Conservation (phyloP, 1,140 invertebrate species). For the Cydia splendana region DNA sequence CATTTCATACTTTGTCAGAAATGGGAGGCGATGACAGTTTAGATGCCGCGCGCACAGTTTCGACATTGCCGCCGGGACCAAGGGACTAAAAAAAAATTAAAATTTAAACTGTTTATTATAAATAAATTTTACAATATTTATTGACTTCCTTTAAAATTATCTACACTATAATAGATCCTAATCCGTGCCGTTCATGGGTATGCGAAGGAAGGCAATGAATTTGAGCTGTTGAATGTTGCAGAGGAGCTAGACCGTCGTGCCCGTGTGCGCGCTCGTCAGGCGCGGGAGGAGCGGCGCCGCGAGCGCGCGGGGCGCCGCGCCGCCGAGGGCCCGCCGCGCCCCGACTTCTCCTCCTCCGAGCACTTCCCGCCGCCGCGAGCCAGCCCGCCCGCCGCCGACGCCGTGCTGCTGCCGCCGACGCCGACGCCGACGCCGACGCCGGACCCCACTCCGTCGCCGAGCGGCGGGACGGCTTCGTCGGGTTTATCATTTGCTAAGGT, state of each 20-base stretch:
- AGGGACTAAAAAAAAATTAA: too few species aligned
- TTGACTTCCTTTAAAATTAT: too few species aligned
- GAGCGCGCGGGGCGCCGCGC: conserved; percentile 62
- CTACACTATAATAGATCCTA: too few species aligned
- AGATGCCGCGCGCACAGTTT: too few species aligned
- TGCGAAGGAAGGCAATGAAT: too few species aligned
- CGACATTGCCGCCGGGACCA: too few species aligned
- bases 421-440: conserved; percentile 36
- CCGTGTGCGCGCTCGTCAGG: conserved; percentile 54
- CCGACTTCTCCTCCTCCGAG: conserved; percentile 61
- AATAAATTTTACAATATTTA: too few species aligned
- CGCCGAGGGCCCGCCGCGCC: conserved; percentile 62
- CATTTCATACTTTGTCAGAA: too few species aligned
- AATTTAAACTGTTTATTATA: too few species aligned
- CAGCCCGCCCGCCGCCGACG: conserved; percentile 44
- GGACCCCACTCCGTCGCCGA: conserved; percentile 42
- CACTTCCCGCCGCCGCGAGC: conserved; percentile 52
- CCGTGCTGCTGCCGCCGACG: neutral
- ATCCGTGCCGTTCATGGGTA: too few species aligned
- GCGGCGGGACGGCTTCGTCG: conserved; percentile 34
- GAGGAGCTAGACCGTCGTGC: conserved; percentile 66
- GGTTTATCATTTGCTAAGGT: conserved; percentile 83
- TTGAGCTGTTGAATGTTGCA: conserved; percentile 37
- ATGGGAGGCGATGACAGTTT: too few species aligned
- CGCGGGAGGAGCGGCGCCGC: conserved; percentile 65